Percentiles rank a stretch among this genome's conserved stretches.
phyloP scores from a whole-genome alignment of 2,113 vertebrate species.

The Pterocles burchelli region DNA sequence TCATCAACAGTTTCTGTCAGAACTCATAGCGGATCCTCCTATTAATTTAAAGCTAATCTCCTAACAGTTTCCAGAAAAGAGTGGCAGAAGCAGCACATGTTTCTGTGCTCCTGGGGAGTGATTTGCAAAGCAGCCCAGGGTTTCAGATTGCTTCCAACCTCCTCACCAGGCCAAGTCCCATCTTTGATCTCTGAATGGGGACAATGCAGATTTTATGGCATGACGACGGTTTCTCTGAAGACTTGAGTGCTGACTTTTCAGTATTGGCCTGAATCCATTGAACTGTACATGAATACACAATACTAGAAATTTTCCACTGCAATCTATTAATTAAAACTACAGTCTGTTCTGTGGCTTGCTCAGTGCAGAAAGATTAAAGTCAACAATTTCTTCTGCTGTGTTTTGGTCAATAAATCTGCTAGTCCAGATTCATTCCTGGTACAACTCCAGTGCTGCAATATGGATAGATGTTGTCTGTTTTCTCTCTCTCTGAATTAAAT shows the following conservation, averaged over 20 bases:
- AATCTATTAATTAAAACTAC: background rate
- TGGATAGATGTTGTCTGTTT: background rate
- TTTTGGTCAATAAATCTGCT: constrained; percentile 43
- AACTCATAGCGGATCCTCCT: background rate
- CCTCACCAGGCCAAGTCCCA: background rate
- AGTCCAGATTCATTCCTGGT: constrained; percentile 2
- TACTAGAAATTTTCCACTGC: constrained; percentile 8
- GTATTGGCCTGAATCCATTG: constrained; percentile 16
- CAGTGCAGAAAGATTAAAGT: background rate
- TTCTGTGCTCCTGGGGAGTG: background rate
- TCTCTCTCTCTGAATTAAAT: background rate
- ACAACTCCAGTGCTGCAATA: background rate
- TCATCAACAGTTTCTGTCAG: background rate
- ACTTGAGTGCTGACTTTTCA: background rate
- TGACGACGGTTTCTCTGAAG: background rate
- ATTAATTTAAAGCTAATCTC: background rate
- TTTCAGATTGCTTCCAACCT: background rate
- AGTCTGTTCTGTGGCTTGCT: background rate
- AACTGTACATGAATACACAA: background rate
- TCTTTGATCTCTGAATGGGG: background rate
- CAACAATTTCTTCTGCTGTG: constrained; percentile 17
- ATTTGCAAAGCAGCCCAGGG: background rate
- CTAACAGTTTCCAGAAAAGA: background rate
- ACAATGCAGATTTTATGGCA: background rate
- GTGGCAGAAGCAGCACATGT: background rate